phyloP scores from a whole-genome alignment of 2,113 vertebrate species.

The Dasyornis broadbenti region DNA sequence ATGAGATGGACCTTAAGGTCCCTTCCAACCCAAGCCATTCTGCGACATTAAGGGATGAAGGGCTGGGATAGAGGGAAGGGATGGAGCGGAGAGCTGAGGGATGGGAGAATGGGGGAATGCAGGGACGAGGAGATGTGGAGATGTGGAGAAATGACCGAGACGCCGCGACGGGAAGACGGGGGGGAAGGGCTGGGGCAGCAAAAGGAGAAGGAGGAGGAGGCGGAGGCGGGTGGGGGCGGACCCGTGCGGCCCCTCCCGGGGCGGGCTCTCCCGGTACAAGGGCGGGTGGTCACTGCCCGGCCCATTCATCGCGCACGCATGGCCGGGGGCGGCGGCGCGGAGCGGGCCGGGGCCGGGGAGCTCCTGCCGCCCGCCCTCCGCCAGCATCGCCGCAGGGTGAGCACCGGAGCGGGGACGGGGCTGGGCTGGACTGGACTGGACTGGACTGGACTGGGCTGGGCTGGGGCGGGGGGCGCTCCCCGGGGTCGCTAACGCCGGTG shows the following conservation, averaged over 20 bases:
- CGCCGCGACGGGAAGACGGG: rapidly evolving
- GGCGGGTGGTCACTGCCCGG: background rate
- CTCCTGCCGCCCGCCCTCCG: conserved; percentile 49
- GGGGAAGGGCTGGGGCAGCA: background rate
- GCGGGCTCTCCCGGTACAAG: background rate
- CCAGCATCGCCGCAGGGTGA: conserved; percentile 16
- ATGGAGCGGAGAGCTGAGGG: rapidly evolving
- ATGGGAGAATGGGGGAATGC: rapidly evolving
- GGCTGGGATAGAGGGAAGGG: background rate
- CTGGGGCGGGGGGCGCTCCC: background rate
- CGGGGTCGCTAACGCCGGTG: background rate
- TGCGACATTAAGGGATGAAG: no score
- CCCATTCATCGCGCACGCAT: conserved; percentile 2
- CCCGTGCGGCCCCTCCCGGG: background rate
- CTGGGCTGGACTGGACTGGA: no score
- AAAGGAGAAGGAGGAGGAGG: background rate
- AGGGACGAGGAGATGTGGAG: rapidly evolving
- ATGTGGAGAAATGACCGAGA: rapidly evolving
- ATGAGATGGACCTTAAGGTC: no score
- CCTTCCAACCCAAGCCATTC: background rate
- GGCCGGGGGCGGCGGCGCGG: conserved; percentile 60
- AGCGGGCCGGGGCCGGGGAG: conserved; percentile 43
- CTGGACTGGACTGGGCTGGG: no score
- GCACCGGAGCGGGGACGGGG: background rate
- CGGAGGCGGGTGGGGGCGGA: background rate